Evolutionary conservation across 2,797 vertebrate genomes (phyloP), one percentile per base, ranked within the genome.

Genomic region (Mormyrops attenuatus): DNA sequence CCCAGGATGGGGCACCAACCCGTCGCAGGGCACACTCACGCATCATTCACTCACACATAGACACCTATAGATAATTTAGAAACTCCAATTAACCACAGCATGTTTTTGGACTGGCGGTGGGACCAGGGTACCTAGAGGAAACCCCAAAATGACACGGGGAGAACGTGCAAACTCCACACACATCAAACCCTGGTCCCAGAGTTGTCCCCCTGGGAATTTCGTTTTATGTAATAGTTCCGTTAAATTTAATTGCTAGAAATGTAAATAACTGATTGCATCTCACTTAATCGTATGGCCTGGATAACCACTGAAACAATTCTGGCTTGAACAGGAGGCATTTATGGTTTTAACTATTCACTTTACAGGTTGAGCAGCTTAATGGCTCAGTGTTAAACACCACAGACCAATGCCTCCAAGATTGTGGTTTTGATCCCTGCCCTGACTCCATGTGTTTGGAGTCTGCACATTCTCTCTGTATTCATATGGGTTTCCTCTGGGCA

Each of bases 271-370:
- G n/a, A 88, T 66, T 44, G n/a, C 3, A 53, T 80, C 55, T 22
- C 15, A 53, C 30, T 88, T 73, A 82, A 34, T 38, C 34, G 17
- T 82, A 41, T 8, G 30, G n/a, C 34, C 34, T 82, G 88, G 49
- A 89, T 22, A 57, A 44, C 44, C 57, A 87, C 30, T 73, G 47
- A 26, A 63, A 55, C 53, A 87, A 38, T 6, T 57, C 52, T 87
- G 85, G 85, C 17, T 77, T 77, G 66, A 55, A 57, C 85, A 57
- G 53, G 50, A 34, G 13, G 49, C 52, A 89, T 80, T 77, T 66
- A 69, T 88, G 44, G 20, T 20, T 57, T 86, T 88, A 89, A 88
- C 88, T 77, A 80, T 55, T 77, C 3, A 22, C 41, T 22, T 77
- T 34, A 82, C 44, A 82, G 50, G 90, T 77, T 34, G 13, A 38